phyloP scores from a whole-genome alignment of 2,888 invertebrate genomes.

The Diarsia rubi region DNA sequence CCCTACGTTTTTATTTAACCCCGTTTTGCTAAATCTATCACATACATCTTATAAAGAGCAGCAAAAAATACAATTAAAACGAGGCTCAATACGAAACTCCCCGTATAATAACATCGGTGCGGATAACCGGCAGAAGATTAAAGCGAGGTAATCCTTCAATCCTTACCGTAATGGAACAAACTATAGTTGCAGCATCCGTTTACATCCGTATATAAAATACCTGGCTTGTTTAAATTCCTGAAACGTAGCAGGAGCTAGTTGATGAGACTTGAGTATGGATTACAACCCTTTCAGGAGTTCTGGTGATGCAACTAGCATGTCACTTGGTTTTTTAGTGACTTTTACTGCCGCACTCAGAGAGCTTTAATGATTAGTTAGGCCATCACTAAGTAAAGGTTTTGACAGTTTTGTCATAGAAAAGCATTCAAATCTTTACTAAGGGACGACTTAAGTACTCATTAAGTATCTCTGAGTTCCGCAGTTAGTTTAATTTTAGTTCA shows the following conservation, averaged over 20 bases:
- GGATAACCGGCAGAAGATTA: slow-evolving; percentile 68
- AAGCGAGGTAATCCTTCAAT: slow-evolving; percentile 69
- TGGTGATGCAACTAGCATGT: background rate
- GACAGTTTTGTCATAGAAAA: too few relatives aligned
- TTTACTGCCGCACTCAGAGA: too few relatives aligned
- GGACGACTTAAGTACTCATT: too few relatives aligned
- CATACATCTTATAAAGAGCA: background rate
- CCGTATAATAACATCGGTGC: slow-evolving; percentile 57
- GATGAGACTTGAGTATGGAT: background rate
- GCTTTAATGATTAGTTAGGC: too few relatives aligned
- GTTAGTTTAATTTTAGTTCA: too few relatives aligned
- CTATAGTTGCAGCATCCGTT: slow-evolving; percentile 29
- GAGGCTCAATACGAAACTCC: slow-evolving; percentile 20
- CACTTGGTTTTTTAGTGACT: background rate
- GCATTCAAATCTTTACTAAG: too few relatives aligned
- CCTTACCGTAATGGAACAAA: slow-evolving; percentile 66
- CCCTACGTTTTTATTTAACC: too few relatives aligned
- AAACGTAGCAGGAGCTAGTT: background rate
- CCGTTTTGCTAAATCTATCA: too few relatives aligned
- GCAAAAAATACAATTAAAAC: slow-evolving; percentile 6
- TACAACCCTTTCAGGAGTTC: background rate
- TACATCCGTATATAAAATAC: background rate
- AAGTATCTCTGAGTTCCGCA: too few relatives aligned
- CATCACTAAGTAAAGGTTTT: too few relatives aligned
- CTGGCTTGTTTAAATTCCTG: background rate